Percentiles rank a stretch among this genome's conserved stretches.
Conservation (phyloP, 2,888 invertebrate genomes). For the Melipona bicolor region DNA sequence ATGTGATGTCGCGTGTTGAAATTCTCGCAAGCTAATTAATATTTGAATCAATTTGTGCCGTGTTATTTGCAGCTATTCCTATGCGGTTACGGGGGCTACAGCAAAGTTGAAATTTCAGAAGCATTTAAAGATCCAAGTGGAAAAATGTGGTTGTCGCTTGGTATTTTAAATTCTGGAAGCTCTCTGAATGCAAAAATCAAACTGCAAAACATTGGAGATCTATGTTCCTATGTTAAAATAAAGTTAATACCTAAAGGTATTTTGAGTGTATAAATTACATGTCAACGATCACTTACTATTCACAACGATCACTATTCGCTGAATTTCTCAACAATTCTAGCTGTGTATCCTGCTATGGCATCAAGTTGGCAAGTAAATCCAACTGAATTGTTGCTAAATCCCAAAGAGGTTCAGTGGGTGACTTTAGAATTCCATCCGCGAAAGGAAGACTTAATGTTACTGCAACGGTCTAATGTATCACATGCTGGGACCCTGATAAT, state of each 20-base stretch:
- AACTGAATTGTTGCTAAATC: slow-evolving; percentile 83
- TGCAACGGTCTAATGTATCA: slow-evolving; percentile 80
- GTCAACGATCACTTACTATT: slow-evolving; percentile 53
- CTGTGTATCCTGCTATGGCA: slow-evolving; percentile 78
- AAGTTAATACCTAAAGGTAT: slow-evolving; percentile 81
- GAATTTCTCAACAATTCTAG: slow-evolving; percentile 62
- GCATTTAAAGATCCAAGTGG: slow-evolving; percentile 86
- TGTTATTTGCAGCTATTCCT: slow-evolving; percentile 81
- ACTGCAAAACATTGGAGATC: slow-evolving; percentile 86
- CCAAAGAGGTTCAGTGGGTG: slow-evolving; percentile 82
- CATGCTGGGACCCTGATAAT: slow-evolving; percentile 85
- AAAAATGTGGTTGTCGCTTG: slow-evolving; percentile 86
- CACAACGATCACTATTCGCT: too few relatives aligned
- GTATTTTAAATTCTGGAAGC: slow-evolving; percentile 85
- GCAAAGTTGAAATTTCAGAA: slow-evolving; percentile 85
- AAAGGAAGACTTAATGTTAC: slow-evolving; percentile 84
- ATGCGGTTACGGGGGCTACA: slow-evolving; percentile 87
- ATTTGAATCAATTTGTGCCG: slow-evolving; percentile 11
- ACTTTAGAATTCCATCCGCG: slow-evolving; percentile 84
- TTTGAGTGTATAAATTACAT: background rate
- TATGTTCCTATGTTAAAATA: slow-evolving; percentile 85
- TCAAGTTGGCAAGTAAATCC: slow-evolving; percentile 83
- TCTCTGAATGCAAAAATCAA: slow-evolving; percentile 84
- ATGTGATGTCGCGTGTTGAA: background rate
- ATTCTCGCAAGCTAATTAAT: slow-evolving; percentile 1